Conservation (phyloP, 2,888 invertebrate genomes). For the Chrysolina americana region DNA sequence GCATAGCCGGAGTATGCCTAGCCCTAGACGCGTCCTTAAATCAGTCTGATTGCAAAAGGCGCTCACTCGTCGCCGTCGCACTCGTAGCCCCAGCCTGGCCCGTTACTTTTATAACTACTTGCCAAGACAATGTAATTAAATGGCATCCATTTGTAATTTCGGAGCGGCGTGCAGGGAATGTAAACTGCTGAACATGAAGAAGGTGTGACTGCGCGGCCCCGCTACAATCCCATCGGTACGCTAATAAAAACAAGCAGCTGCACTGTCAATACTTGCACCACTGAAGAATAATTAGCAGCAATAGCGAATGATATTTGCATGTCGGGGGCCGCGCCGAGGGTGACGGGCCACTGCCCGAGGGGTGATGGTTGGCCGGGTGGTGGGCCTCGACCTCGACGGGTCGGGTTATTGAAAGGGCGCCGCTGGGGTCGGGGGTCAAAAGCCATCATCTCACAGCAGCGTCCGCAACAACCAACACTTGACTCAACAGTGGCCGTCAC, state of each 20-base stretch:
- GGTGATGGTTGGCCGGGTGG: slow-evolving; percentile 1
- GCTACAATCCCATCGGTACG: slow-evolving; percentile 66
- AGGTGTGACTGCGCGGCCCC: slow-evolving; percentile 68
- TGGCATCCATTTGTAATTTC: slow-evolving; percentile 71
- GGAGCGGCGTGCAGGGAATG: slow-evolving; percentile 68
- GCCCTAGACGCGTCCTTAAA: slow-evolving; percentile 62
- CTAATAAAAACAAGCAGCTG: slow-evolving; percentile 68
- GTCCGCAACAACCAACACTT: slow-evolving; percentile 46
- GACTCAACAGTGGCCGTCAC: slow-evolving; percentile 45
- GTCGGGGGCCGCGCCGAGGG: slow-evolving; percentile 30
- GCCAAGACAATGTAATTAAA: slow-evolving; percentile 71
- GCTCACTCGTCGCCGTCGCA: slow-evolving; percentile 39
- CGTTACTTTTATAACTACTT: slow-evolving; percentile 70
- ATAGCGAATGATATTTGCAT: slow-evolving; percentile 63
- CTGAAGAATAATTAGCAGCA: slow-evolving; percentile 66
- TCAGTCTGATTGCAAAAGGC: slow-evolving; percentile 64
- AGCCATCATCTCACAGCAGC: slow-evolving; percentile 43
- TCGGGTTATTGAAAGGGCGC: slow-evolving; percentile 31
- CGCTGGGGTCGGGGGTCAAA: slow-evolving; percentile 35
- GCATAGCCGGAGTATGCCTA: slow-evolving; percentile 38
- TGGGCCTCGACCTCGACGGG: slow-evolving; percentile 24
- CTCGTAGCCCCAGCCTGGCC: slow-evolving; percentile 59
- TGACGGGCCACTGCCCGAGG: background rate
- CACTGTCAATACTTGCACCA: slow-evolving; percentile 67
- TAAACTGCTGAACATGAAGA: slow-evolving; percentile 69